Base-by-base conservation (phyloP, 2,113 vertebrate species). In the Ranitomeya imitator region DNA sequence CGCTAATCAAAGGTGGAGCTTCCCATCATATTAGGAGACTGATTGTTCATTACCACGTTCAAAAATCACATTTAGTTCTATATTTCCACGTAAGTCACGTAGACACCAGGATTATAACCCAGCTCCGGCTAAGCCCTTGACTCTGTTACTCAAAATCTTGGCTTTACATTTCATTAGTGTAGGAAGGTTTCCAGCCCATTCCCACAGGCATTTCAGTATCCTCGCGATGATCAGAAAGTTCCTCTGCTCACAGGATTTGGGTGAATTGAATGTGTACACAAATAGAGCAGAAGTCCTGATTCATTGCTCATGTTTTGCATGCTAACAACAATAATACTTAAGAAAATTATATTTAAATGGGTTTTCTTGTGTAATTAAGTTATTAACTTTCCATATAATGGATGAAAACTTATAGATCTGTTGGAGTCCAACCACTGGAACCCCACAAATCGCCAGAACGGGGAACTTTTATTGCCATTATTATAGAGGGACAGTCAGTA, bases 131-230 rank as follows among this genome's bases (percentile, higher is more conserved):
- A 60, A 60, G 52, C 8, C 79, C 55, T 80, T 80, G n/a, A 55
- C 23, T 80, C 54, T 15, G 13, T 18, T 26, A 31, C 79, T 31
- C 79, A 60, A 37, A 31, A 23, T 81, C 55, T 81, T 31, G 23
- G 79, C 79, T 81, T 57, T 57, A 61, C 57, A 61, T 45, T 19
- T 18, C 23, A 60, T 60, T 81, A 31, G 23, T 81, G 57, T 31
- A 26, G 26, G 26, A 31, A 37, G 6, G 26, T 3, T 81, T 81
- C 79, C 57, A 81, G 79, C 57, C 79, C 57, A 81, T 60, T 60
- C 79, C 79, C 55, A 61, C 79, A 60, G 37, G 79, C 79, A 81
- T 80, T 16, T 23, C 79, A 60, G 4, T 31, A 61, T 81, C 57
- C 79, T 60, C 79, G 11, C 4, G 57, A 19, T 57, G 57, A 81